Evolutionary conservation across 2,113 vertebrate genomes (phyloP).

Genomic region (Struthio camelus): DNA sequence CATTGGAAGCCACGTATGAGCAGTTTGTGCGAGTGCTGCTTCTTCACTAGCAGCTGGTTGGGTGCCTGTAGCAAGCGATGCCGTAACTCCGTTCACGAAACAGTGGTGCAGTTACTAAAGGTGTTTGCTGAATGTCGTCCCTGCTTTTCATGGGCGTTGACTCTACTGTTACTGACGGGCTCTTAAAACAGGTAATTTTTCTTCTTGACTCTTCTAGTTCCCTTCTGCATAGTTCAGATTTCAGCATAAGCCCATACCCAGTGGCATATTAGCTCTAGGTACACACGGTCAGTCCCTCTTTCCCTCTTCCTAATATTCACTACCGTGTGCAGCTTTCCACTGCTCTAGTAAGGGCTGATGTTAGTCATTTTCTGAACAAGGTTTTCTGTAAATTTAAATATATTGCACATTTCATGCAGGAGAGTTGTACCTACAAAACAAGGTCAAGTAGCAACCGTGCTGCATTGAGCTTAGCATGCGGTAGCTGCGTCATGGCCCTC

Average conservation of each 20-base stretch:
- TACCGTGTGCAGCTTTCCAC: background rate
- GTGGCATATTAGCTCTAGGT: background rate
- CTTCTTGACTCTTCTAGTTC: background rate
- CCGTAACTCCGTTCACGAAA: background rate
- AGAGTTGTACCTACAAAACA: background rate
- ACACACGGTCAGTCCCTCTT: accelerated
- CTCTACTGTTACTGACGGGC: background rate
- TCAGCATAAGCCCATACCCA: background rate
- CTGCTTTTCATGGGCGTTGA: background rate
- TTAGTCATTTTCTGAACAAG: background rate
- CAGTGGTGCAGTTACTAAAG: background rate
- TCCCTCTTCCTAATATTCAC: background rate
- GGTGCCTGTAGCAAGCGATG: background rate
- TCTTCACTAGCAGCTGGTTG: background rate
- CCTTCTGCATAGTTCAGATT: background rate
- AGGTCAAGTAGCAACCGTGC: background rate
- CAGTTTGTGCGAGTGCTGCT: background rate
- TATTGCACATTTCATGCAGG: accelerated
- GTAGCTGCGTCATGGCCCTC: background rate
- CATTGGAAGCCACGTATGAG: background rate
- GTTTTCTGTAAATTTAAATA: background rate
- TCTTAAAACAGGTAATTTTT: background rate
- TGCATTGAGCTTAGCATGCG: background rate
- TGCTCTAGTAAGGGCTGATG: background rate
- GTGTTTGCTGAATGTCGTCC: background rate